Conservation (phyloP, 2,113 vertebrate species). For the Hucho hucho region DNA sequence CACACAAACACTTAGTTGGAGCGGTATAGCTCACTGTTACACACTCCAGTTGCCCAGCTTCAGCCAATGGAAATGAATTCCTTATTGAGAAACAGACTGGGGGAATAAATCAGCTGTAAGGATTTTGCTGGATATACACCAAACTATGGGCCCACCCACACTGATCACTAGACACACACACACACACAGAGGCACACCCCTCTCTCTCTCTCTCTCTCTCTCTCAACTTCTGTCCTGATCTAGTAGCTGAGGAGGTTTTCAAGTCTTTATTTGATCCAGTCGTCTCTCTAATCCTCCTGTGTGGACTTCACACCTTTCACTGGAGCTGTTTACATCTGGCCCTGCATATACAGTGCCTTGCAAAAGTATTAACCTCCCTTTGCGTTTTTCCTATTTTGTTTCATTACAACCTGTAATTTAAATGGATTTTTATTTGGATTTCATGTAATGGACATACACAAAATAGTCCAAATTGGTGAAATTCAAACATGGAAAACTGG, state of each 20-base stretch:
- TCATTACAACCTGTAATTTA: too few relatives aligned
- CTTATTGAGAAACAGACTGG: conserved; percentile 16
- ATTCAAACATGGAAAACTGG: too few relatives aligned
- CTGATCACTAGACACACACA: neutral
- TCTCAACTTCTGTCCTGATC: neutral
- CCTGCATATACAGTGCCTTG: too few relatives aligned
- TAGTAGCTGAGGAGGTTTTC: too few relatives aligned
- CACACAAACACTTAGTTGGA: neutral
- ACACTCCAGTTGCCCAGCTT: neutral
- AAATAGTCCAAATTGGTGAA: too few relatives aligned
- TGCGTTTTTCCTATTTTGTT: too few relatives aligned
- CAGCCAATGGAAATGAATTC: conserved; percentile 22
- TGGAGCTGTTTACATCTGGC: neutral
- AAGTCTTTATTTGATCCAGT: conserved; percentile 24
- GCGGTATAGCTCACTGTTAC: neutral
- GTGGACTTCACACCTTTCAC: conserved; percentile 29
- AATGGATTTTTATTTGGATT: too few relatives aligned
- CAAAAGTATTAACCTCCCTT: too few relatives aligned
- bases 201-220: neutral
- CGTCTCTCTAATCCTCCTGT: conserved; percentile 35
- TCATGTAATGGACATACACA: too few relatives aligned
- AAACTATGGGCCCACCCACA: neutral
- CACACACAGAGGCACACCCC: neutral
- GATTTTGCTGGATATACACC: neutral
- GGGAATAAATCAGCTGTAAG: neutral